Conservation (phyloP, 1,140 invertebrate genomes). For the Diabrotica virgifera region DNA sequence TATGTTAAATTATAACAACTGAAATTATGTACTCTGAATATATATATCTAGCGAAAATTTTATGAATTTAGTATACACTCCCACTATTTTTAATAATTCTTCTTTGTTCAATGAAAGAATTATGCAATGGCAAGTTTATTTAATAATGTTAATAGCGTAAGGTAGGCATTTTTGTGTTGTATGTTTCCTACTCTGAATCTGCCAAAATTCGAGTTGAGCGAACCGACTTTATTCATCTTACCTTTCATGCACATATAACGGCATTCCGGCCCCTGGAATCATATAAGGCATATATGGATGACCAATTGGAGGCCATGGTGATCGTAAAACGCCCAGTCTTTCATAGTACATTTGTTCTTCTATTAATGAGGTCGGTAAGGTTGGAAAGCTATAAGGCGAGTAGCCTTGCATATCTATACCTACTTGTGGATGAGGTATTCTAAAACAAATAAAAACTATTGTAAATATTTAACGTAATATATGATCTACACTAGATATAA, state of each 20-base stretch:
- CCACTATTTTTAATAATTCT: too few relatives aligned
- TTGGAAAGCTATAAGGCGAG: conserved; percentile 31
- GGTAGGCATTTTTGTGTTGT: too few relatives aligned
- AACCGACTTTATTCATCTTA: conserved; percentile 44
- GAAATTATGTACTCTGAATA: too few relatives aligned
- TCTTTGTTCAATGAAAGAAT: too few relatives aligned
- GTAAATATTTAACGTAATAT: neutral
- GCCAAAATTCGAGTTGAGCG: too few relatives aligned
- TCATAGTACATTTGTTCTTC: conserved; percentile 78
- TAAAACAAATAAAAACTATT: conserved; percentile 18
- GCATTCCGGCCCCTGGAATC: conserved; percentile 50
- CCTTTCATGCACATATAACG: conserved; percentile 62
- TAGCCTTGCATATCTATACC: conserved; percentile 43
- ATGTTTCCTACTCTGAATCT: too few relatives aligned
- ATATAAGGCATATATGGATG: conserved; percentile 54
- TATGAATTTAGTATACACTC: too few relatives aligned
- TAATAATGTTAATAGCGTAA: too few relatives aligned
- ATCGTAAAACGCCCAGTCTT: conserved; percentile 67
- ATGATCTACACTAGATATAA: neutral
- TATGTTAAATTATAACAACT: too few relatives aligned
- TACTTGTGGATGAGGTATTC: conserved; percentile 33
- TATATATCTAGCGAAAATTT: too few relatives aligned
- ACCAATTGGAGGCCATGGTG: conserved; percentile 56
- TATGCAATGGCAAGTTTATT: too few relatives aligned
- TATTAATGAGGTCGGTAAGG: conserved; percentile 50